These are phyloP conservation scores for Plotosus lineatus DNA, from an alignment of 2,113 vertebrate genomes.

Conservation along the genomic window DNA sequence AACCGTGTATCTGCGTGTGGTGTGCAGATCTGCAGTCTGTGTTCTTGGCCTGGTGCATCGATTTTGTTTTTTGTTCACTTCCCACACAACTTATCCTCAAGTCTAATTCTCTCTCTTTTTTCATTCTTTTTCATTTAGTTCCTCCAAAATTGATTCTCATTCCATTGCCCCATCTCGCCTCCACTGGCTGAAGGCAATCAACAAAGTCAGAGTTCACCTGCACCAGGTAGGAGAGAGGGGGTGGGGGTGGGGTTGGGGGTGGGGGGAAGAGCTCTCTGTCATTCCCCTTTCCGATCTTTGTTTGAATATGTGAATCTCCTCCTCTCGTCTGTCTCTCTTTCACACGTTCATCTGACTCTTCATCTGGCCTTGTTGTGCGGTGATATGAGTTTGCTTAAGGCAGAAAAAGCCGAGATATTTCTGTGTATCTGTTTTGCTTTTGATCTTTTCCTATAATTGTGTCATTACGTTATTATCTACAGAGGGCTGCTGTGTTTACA, in stretches of 20 bases:
- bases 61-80: not conserved
- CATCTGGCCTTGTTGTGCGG: slow-evolving; percentile 4
- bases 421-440: not conserved
- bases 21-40: not conserved
- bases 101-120: not conserved
- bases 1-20: not conserved
- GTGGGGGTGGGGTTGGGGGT: too few species aligned
- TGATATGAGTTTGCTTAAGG: slow-evolving; percentile 46
- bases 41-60: not conserved
- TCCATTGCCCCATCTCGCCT: slow-evolving; percentile 76
- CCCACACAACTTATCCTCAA: not conserved
- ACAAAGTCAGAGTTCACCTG: slow-evolving; percentile 78
- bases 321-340: not conserved
- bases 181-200: slow-evolving; percentile 83
- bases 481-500: not conserved
- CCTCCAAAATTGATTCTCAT: slow-evolving; percentile 63
- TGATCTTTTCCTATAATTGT: not conserved
- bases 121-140: slow-evolving; percentile 47
- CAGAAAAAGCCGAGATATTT: not conserved
- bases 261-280: not conserved
- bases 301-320: not conserved
- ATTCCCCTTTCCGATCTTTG: not conserved
- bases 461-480: not conserved
- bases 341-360: not conserved
- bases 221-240: slow-evolving; percentile 56